Evolutionary conservation across 2,888 invertebrate genomes (phyloP).

Genomic region (Ophraella communa): DNA sequence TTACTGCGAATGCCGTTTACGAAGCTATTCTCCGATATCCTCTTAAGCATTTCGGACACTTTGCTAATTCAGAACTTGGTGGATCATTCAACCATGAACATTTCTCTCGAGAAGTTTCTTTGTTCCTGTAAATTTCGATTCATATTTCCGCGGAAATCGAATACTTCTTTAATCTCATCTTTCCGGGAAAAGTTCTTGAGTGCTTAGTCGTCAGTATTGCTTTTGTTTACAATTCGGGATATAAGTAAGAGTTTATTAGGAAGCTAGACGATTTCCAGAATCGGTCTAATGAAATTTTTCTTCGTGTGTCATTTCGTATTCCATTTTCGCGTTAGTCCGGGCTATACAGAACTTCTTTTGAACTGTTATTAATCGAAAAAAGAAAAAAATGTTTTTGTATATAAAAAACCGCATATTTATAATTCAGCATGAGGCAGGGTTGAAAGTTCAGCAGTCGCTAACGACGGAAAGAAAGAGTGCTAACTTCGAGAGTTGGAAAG

Average conservation of each 20-base stretch:
- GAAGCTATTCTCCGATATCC: background rate
- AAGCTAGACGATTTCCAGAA: background rate
- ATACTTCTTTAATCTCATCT: conserved; percentile 29
- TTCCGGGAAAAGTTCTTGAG: conserved; percentile 28
- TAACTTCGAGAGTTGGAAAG: conserved; percentile 29
- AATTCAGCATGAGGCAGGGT: conserved; percentile 22
- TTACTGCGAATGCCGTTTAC: too few relatives aligned
- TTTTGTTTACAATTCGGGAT: conserved; percentile 22
- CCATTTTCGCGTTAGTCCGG: too few relatives aligned
- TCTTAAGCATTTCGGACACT: conserved; percentile 11
- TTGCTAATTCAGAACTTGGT: conserved; percentile 10
- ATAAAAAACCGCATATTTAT: conserved; percentile 21
- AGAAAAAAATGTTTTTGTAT: conserved; percentile 9
- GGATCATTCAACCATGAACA: conserved; percentile 16
- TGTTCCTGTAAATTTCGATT: conserved; percentile 24
- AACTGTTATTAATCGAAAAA: conserved; percentile 8
- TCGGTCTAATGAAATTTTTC: background rate
- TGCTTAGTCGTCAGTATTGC: conserved; percentile 24
- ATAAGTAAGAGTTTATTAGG: conserved; percentile 25
- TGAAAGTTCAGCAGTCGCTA: conserved; percentile 24
- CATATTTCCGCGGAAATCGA: conserved; percentile 27
- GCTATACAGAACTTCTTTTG: conserved; percentile 2
- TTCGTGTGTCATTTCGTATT: too few relatives aligned
- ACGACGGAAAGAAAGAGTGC: conserved; percentile 27
- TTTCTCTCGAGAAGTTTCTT: conserved; percentile 26